A percentile compares a stretch with the other conserved stretches of the same genome.
These are phyloP conservation scores for Pterostichus niger DNA, from an alignment of 2,888 invertebrate genomes.

Conservation along the genomic window DNA sequence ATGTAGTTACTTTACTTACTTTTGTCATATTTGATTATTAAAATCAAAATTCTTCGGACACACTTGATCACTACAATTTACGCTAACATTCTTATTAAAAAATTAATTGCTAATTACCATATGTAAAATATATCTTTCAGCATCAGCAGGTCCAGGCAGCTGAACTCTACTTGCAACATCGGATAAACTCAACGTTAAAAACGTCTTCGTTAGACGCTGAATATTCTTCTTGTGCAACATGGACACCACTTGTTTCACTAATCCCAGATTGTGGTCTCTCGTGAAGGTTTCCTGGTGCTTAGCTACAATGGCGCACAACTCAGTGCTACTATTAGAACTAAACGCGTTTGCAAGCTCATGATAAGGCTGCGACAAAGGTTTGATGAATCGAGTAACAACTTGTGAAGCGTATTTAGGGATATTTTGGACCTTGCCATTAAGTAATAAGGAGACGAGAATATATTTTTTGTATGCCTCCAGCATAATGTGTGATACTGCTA, in stretches of 20 bases:
- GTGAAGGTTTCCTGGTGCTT: conserved; percentile 91
- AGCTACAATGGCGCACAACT: conserved; percentile 83
- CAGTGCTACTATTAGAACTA: conserved; percentile 85
- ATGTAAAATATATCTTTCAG: conserved; percentile 95
- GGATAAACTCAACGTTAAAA: conserved; percentile 91
- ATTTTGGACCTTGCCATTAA: conserved; percentile 89
- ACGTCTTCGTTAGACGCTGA: conserved; percentile 96
- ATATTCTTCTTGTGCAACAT: conserved; percentile 98
- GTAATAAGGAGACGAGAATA: conserved; percentile 93
- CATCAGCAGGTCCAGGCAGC: conserved; percentile 90
- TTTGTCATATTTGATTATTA: no score
- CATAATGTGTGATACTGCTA: conserved; percentile 98
- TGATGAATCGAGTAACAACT: conserved; percentile 91
- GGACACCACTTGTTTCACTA: conserved; percentile 91
- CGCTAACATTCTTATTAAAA: neutral
- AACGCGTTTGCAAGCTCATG: conserved; percentile 93
- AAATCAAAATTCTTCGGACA: no score
- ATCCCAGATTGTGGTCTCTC: conserved; percentile 88
- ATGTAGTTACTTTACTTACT: no score
- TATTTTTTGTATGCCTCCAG: conserved; percentile 98
- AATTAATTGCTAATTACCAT: conserved; percentile 84
- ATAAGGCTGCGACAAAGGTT: conserved; percentile 92
- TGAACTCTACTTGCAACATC: conserved; percentile 95
- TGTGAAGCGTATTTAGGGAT: conserved; percentile 96
- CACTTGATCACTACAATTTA: no score